phyloP scores from a whole-genome alignment of 2,797 vertebrate genomes.

The Cottoperca gobio region DNA sequence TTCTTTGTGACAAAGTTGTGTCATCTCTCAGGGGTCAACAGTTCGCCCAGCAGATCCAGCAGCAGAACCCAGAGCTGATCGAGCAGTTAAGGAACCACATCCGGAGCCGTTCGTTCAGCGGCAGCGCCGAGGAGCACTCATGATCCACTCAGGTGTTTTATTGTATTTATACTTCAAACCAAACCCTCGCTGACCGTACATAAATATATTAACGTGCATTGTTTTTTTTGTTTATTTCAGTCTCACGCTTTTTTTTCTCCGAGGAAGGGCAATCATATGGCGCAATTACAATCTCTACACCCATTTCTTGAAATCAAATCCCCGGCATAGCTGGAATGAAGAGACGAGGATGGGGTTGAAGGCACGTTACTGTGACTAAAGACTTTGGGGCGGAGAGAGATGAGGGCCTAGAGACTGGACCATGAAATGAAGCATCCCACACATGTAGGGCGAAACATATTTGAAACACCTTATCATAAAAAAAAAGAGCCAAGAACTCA shows the following conservation, averaged over 20 bases:
- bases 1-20: neutral
- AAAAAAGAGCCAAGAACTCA: slow-evolving; percentile 35
- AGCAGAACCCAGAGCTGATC: slow-evolving; percentile 98
- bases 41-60: slow-evolving; percentile 99
- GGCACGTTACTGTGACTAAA: slow-evolving; percentile 80
- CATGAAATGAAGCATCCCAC: slow-evolving; percentile 53
- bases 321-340: slow-evolving; percentile 76
- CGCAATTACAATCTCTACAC: slow-evolving; percentile 82
- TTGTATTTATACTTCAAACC: rapidly evolving
- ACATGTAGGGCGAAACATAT: slow-evolving; percentile 55
- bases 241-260: slow-evolving; percentile 26
- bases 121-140: slow-evolving; percentile 95
- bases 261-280: slow-evolving; percentile 66
- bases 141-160: slow-evolving; percentile 81
- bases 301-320: slow-evolving; percentile 80
- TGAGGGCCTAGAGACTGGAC: slow-evolving; percentile 53
- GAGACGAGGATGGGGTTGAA: slow-evolving; percentile 66
- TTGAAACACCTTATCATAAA: slow-evolving; percentile 25
- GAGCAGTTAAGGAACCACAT: slow-evolving; percentile 98
- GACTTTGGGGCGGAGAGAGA: slow-evolving; percentile 50
- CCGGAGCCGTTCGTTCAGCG: slow-evolving; percentile 95
- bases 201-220: neutral
- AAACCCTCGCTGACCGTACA: neutral
- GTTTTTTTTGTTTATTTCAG: slow-evolving; percentile 55
- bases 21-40: slow-evolving; percentile 90